These are phyloP conservation scores for Parnassius apollo DNA, from an alignment of 2,888 invertebrate species.

Conservation along the genomic window DNA sequence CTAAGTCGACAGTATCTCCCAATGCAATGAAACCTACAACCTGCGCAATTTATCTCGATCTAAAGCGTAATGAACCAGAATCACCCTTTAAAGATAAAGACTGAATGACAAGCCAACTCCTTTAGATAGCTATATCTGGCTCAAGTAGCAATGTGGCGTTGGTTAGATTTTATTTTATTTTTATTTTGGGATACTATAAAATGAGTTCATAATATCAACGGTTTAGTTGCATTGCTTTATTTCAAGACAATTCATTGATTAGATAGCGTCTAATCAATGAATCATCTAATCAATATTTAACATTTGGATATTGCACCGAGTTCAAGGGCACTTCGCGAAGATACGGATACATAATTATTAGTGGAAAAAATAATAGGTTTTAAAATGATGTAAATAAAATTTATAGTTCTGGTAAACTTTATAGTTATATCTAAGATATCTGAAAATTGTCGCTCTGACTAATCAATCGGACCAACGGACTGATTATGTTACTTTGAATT, in stretches of 20 bases:
- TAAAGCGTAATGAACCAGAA: slow-evolving; percentile 35
- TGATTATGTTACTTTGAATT: no score
- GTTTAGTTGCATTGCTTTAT: slow-evolving; percentile 20
- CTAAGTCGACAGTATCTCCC: slow-evolving; percentile 45
- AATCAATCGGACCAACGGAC: no score
- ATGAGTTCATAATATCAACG: slow-evolving; percentile 10
- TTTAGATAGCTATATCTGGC: slow-evolving; percentile 37
- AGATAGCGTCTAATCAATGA: background rate
- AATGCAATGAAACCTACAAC: slow-evolving; percentile 46
- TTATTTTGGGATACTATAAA: slow-evolving; percentile 18
- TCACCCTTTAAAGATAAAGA: slow-evolving; percentile 32
- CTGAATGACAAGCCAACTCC: slow-evolving; percentile 31
- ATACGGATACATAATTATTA: slow-evolving; percentile 10
- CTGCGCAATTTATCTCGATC: slow-evolving; percentile 45
- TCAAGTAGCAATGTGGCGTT: slow-evolving; percentile 25
- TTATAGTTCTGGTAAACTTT: slow-evolving; percentile 18
- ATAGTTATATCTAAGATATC: background rate
- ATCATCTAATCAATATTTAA: background rate
- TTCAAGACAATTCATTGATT: slow-evolving; percentile 23
- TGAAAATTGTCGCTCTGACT: no score
- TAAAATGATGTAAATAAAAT: slow-evolving; percentile 6
- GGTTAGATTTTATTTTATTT: slow-evolving; percentile 29
- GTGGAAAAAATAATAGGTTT: slow-evolving; percentile 10
- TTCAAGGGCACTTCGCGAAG: slow-evolving; percentile 15
- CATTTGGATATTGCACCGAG: slow-evolving; percentile 18